Evolutionary conservation across 2,797 vertebrate species (phyloP), one percentile per base, ranked within the genome.

Genomic region (Synanceia verrucosa): DNA sequence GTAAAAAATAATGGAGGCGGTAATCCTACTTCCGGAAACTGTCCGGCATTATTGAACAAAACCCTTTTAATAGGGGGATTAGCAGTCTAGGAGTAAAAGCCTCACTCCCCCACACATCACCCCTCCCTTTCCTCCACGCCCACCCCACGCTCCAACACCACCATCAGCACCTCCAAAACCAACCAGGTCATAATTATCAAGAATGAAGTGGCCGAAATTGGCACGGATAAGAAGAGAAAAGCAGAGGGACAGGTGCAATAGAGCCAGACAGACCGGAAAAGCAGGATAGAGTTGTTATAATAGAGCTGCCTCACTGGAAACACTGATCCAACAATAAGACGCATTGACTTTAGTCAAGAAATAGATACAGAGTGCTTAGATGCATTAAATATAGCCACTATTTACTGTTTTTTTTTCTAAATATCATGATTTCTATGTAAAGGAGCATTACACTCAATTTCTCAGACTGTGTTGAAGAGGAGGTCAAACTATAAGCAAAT

Each of bases 21-120:
- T 98, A 98, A 98, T 98, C 96, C 97, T 94, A 97, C 96, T 98
- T 98, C 96, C 96, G 96, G 96, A 98, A 97, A 98, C 94, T 96
- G 94, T 96, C 95, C 93, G 94, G 96, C 97, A 95, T 97, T 97
- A 96, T 98, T 97, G 96, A 96, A 97, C 94, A 95, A 96, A 96
- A 95, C 94, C 94, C 95, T 95, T 97, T 98, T 96, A 97, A 97
- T 96, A 94, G 95, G 94, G 96, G 97, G 97, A 98, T 99, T 98
- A 98, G 96, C 90, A 77, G 94, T 94, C 95, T 89, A 93, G 95
- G 94, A 95, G 94, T 94, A 93, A 95, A 95, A 95, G 93, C 95
- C 94, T 94, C 94, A 89, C 91, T 92, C 92, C 91, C 94, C 93
- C 93, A 93, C 67, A 36, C 31, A 21, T 11, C 23, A 21, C 24